A percentile compares a stretch with the other conserved stretches of the same genome.
Evolutionary conservation across 2,113 vertebrate genomes (phyloP).

Genomic region (Callocephalon fimbriatum): DNA sequence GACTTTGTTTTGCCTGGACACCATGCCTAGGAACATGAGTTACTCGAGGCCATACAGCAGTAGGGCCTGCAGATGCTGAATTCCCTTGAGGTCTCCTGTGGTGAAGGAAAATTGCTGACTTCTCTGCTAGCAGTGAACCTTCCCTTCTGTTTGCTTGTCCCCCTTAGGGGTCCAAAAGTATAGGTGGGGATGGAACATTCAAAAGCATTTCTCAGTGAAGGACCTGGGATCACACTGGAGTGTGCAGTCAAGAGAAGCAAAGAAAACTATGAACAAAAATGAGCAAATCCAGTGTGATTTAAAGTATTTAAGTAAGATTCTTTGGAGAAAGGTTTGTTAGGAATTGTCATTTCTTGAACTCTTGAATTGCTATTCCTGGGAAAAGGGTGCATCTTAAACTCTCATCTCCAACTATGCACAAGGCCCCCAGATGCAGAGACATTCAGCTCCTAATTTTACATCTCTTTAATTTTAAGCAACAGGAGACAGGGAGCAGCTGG

Average conservation of each 20-base stretch:
- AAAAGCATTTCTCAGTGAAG: neutral
- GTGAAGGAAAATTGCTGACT: neutral
- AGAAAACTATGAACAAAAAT: neutral
- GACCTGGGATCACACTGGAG: neutral
- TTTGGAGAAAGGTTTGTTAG: neutral
- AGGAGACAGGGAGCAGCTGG: slow-evolving; percentile 42
- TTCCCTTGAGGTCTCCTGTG: neutral
- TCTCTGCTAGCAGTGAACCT: neutral
- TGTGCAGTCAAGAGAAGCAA: neutral
- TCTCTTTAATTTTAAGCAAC: slow-evolving; percentile 54
- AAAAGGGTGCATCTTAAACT: neutral
- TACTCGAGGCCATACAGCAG: neutral
- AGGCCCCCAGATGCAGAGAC: slow-evolving; percentile 1
- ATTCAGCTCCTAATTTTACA: slow-evolving; percentile 45
- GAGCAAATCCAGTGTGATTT: neutral
- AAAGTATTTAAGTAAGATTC: neutral
- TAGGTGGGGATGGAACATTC: neutral
- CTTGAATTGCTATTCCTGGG: neutral
- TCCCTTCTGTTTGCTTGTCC: neutral
- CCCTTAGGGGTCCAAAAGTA: neutral
- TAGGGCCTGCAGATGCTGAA: neutral
- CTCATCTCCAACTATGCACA: neutral
- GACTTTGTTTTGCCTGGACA: slow-evolving; percentile 5
- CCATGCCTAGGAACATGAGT: neutral
- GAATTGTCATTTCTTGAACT: neutral